Percentiles rank a stretch among this genome's conserved stretches.
These are phyloP conservation scores for Chrysaora quinquecirrha DNA, from an alignment of 30 jellyfish, hydroid and myxozoan genomes.

Conservation along the genomic window DNA sequence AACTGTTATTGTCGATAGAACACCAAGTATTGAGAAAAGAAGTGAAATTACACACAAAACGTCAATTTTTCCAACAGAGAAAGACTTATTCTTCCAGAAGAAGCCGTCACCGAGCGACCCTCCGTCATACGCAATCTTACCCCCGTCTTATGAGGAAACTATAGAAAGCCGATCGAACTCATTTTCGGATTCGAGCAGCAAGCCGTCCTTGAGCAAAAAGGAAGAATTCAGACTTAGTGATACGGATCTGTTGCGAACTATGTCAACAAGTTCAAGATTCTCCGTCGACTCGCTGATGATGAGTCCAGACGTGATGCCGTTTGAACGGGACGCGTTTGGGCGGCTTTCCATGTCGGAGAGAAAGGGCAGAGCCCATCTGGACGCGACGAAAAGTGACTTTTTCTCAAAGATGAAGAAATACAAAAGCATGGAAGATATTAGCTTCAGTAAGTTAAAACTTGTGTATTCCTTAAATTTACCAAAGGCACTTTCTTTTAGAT, in stretches of 20 bases:
- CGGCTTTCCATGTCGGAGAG: slow-evolving; percentile 95
- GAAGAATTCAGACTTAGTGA: slow-evolving; percentile 5
- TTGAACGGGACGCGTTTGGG: slow-evolving; percentile 97
- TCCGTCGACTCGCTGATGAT: slow-evolving; percentile 88
- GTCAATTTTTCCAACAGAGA: neutral
- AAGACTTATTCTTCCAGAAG: neutral
- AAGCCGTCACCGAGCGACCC: neutral
- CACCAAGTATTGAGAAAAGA: slow-evolving; percentile 15
- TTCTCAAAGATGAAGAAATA: slow-evolving; percentile 80
- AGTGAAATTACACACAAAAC: neutral
- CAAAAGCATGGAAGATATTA: slow-evolving; percentile 90
- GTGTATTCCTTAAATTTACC: neutral
- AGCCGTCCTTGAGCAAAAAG: neutral
- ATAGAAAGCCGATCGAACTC: slow-evolving; percentile 41
- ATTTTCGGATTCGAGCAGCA: slow-evolving; percentile 19
- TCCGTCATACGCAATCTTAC: neutral
- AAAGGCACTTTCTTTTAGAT: too few species aligned
- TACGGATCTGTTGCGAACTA: slow-evolving; percentile 48
- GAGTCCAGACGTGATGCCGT: slow-evolving; percentile 94
- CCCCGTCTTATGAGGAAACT: slow-evolving; percentile 71
- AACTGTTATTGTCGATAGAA: slow-evolving; percentile 48
- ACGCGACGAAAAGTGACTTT: slow-evolving; percentile 92
- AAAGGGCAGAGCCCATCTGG: slow-evolving; percentile 97
- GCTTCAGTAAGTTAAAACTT: slow-evolving; percentile 57
- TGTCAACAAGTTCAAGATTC: slow-evolving; percentile 86